Evolutionary conservation across 2,888 invertebrate genomes (phyloP), one percentile per base, ranked within the genome.

Genomic region (Synergus itoensis): DNA sequence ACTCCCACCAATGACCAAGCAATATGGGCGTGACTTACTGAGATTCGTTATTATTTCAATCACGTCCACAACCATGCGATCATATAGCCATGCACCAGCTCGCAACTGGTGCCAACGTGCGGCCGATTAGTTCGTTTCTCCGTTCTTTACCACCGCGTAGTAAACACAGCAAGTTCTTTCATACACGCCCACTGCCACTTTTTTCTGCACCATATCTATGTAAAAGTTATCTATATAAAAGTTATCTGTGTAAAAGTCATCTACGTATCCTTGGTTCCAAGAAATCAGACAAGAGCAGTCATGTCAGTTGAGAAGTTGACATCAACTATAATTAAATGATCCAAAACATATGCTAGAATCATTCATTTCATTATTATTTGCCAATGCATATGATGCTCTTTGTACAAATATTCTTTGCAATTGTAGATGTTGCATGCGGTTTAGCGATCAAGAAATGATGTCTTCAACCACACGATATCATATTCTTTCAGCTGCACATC

Each of bases 21-120:
- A 28, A 81, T 82, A 85, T 84, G 86, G 89, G 89, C 88, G 89
- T 88, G 88, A 87, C 85, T 83, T 86, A 65, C 76, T 79, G 81
- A 83, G 86, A 86, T 88, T 89, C 88, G 88, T 90, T 88, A 89
- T 89, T 89, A 90, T 86, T 86, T 85, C 87, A 88, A 89, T 88
- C 87, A 86, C 86, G 85, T 87, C 84, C 81, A 78, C 64, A 78
- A 78, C 77, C 83, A 77, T 81, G 83, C 80, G 87, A 86, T 86
- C 85, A 84, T 81, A 81, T 81, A 80, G 82, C 69, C 76, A 77
- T 73, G 53, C 45, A 69, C 36, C 45, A 69, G 69, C 36, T 53
- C 36, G 18, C 40, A 73, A 57, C 62, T 82, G 63, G 64, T 80
- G 80, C 81, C 77, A 78, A 76, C 73, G 69, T 80, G 62, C 62